Conservation (phyloP, 2,797 vertebrate genomes). For the Sebastolobus altivelis region DNA sequence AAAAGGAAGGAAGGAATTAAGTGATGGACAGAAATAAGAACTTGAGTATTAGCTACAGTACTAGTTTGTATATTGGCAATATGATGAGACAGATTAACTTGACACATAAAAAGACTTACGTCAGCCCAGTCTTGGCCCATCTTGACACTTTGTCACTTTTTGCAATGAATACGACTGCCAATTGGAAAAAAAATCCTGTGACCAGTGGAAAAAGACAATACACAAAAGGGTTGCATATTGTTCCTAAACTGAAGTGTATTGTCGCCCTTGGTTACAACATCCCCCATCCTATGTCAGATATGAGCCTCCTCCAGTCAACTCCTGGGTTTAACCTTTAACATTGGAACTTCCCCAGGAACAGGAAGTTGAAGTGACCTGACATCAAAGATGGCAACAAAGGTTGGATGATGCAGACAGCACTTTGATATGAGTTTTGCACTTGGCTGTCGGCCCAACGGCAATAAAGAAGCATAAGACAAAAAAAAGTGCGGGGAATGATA, state of each 20-base stretch:
- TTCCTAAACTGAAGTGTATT: not conserved
- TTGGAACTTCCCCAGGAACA: slow-evolving; percentile 81
- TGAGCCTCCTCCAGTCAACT: not conserved
- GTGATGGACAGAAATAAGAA: not conserved
- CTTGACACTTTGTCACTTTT: slow-evolving; percentile 1
- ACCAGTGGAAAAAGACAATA: not conserved
- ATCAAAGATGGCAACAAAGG: slow-evolving; percentile 88
- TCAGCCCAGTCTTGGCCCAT: not conserved
- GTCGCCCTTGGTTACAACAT: slow-evolving; percentile 6
- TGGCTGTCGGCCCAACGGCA: slow-evolving; percentile 77
- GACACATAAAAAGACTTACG: not conserved
- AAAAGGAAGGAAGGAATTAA: not conserved
- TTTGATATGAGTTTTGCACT: slow-evolving; percentile 71
- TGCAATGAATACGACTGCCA: not conserved
- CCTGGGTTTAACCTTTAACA: slow-evolving; percentile 63
- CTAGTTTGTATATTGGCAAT: not conserved
- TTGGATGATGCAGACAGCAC: slow-evolving; percentile 80
- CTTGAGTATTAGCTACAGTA: too few relatives aligned
- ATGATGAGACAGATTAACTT: not conserved
- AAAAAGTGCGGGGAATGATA: slow-evolving; percentile 52
- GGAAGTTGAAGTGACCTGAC: slow-evolving; percentile 84
- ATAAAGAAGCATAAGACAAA: slow-evolving; percentile 45
- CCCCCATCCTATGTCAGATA: not conserved
- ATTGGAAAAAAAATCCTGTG: not conserved
- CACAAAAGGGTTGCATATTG: not conserved